Base-by-base conservation (phyloP, 1,140 invertebrate species). In the Apis laboriosa region DNA sequence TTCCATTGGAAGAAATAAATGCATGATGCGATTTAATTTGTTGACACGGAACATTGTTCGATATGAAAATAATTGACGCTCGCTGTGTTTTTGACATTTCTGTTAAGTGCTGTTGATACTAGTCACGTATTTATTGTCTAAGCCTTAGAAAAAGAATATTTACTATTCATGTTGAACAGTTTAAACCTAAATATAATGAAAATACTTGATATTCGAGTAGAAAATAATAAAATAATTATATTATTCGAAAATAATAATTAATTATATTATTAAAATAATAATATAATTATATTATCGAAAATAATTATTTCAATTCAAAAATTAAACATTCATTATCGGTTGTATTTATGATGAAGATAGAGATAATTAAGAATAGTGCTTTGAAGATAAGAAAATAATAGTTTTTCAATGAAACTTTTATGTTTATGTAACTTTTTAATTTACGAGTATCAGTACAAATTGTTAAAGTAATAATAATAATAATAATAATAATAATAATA, bases 11-110 rank as follows among this genome's bases (percentile, higher is more conserved):
- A 13, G 19, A 24, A 19, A 15, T 13, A 28, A 66, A 66, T 13
- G 4, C 28, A 11, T 19, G 58, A 80, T 28, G 49, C 24, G 63
- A 19, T 19, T 77, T 66, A 66, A 64, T 64, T 77, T 66, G 61
- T 77, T 55, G 49, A 21, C n/a, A 53, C 61, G 60, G 11, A 28
- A 11, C 34, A 34, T 17, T 43, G 61, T 74, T 75, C 24, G 55
- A 66, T 64, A 63, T 9, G 51, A 19, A 66, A 61, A 56, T 80
- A 75, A 80, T 80, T 80, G 71, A 34, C 19, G 55, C 17, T 80
- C 24, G 28, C 12, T 8, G 15, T 56, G 21, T 49, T 19, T 43
- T 34, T 80, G 79, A 80, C 79, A 66, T 80, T 75, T 80, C 51
- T 55, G 28, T 55, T 66, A 53, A 75, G 58, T 55, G 70, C 24